These are phyloP conservation scores for Apostichopus leukothele DNA, from an alignment of 53 echinoderm and acorn worm genomes.

Conservation along the genomic window DNA sequence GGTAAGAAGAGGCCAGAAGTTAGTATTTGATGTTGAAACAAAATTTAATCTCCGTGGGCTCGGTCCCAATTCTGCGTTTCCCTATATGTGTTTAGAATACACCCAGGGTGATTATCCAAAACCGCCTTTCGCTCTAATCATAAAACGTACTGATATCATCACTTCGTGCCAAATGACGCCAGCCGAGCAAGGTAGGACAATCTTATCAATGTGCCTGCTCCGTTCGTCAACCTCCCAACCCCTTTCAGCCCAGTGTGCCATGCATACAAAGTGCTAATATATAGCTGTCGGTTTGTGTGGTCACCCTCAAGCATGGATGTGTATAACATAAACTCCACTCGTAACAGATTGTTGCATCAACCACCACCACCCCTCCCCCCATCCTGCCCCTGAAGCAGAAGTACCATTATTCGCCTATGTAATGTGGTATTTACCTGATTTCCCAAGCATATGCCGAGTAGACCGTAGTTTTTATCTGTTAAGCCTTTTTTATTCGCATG, in stretches of 20 bases:
- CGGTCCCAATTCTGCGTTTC: constrained; percentile 61
- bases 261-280: background rate
- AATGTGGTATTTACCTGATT: too few species aligned
- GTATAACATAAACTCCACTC: background rate
- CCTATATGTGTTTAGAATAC: constrained; percentile 74
- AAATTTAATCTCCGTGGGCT: constrained; percentile 58
- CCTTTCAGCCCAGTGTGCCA: background rate
- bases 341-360: background rate
- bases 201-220: constrained; percentile 13
- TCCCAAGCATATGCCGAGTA: too few species aligned
- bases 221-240: background rate
- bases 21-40: constrained; percentile 55
- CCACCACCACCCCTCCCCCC: background rate
- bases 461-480: too few species aligned
- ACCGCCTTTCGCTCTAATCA: constrained; percentile 65
- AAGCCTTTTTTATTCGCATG: too few species aligned
- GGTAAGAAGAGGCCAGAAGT: constrained; percentile 27
- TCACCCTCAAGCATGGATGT: background rate
- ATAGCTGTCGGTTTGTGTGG: constrained; percentile 1
- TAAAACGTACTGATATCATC: constrained; percentile 45
- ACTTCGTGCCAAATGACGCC: constrained; percentile 50
- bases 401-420: too few species aligned
- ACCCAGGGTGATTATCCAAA: constrained; percentile 66
- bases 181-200: constrained; percentile 32
- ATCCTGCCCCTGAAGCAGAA: too few species aligned